Percentiles rank a stretch among this genome's conserved stretches.
Conservation (phyloP, 2,113 vertebrate genomes). For the Anoplopoma fimbria region DNA sequence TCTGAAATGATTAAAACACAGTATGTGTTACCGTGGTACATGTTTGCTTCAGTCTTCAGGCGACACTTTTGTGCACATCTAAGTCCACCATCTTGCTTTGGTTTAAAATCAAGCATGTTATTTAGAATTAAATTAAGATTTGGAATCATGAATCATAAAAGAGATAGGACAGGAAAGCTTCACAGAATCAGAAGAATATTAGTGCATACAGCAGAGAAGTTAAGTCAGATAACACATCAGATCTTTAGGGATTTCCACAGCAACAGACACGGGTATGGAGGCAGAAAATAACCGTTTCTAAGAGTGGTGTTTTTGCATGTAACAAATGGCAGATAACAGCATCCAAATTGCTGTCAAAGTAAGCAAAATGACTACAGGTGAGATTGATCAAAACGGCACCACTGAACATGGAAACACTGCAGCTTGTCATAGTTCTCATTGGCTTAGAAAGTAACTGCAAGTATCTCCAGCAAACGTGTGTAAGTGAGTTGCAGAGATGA, state of each 20-base stretch:
- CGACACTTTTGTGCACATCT: not conserved
- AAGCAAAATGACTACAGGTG: conserved; percentile 13
- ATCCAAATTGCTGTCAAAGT: not conserved
- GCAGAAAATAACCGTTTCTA: conserved; percentile 22
- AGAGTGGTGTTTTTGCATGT: conserved; percentile 8
- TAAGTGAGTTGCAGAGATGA: conserved; percentile 49
- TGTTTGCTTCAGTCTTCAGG: not conserved
- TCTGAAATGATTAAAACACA: not conserved
- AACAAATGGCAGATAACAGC: conserved; percentile 25
- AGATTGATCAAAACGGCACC: conserved; percentile 10
- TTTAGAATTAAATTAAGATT: not conserved
- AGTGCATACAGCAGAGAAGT: not conserved
- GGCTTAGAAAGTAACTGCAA: conserved; percentile 40
- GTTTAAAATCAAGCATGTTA: not conserved
- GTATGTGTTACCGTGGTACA: not conserved
- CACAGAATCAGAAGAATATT: not conserved
- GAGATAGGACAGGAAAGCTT: not conserved
- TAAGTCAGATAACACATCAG: not conserved
- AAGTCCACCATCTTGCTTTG: not conserved
- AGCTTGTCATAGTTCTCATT: conserved; percentile 16
- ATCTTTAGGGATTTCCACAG: not conserved
- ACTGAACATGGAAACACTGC: conserved; percentile 28
- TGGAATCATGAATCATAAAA: not conserved
- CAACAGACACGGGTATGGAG: not conserved
- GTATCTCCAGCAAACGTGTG: conserved; percentile 42